Evolutionary conservation across 2,797 vertebrate genomes (phyloP).

Genomic region (Aldrovandia affinis): DNA sequence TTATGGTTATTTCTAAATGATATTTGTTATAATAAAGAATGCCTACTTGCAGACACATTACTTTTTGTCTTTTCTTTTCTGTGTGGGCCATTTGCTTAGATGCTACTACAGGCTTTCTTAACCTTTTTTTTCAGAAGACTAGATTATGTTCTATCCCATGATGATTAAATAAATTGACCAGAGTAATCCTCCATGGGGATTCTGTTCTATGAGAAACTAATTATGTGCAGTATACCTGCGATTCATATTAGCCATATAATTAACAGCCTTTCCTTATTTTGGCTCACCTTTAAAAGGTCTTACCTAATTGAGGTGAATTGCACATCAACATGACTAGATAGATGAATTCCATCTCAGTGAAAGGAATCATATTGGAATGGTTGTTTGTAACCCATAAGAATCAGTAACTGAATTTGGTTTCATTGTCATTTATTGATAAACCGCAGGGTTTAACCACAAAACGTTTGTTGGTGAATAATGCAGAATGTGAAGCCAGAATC

Average conservation of each 20-base stretch:
- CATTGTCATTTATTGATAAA: too few species aligned
- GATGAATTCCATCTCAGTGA: too few species aligned
- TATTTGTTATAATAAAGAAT: conserved; percentile 48
- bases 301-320: too few species aligned
- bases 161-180: background rate
- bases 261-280: too few species aligned
- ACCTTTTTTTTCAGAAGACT: background rate
- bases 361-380: too few species aligned
- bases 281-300: too few species aligned
- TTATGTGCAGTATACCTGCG: background rate
- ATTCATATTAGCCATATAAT: too few species aligned
- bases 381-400: too few species aligned
- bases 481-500: background rate
- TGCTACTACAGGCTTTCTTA: background rate
- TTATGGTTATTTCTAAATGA: conserved; percentile 41
- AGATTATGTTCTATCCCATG: background rate
- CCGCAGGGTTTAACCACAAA: background rate
- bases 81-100: background rate
- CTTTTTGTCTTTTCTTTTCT: conserved; percentile 11
- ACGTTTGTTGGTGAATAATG: background rate
- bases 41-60: conserved; percentile 31
- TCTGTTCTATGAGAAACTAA: background rate
- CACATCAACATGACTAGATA: too few species aligned
- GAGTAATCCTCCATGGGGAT: background rate
- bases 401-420: too few species aligned